Conservation (phyloP, 2,113 vertebrate genomes). For the Scomber colias region DNA sequence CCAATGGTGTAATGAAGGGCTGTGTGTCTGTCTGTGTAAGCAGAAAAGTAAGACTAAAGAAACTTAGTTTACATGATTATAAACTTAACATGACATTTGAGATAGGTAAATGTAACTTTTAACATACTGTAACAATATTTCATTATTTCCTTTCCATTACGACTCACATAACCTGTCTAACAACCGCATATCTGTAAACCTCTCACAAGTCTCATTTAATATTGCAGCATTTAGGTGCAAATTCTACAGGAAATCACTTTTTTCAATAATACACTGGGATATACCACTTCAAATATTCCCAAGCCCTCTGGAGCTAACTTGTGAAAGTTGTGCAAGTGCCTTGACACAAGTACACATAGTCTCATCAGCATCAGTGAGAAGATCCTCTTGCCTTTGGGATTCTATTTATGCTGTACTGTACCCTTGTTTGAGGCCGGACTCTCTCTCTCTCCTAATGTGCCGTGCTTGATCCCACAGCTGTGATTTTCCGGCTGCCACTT, state of each 20-base stretch:
- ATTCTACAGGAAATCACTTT: background rate
- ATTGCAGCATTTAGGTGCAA: background rate
- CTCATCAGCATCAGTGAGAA: slow-evolving; percentile 7
- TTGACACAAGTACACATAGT: background rate
- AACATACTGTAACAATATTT: background rate
- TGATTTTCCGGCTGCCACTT: slow-evolving; percentile 85
- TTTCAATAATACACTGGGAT: background rate
- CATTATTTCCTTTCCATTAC: background rate
- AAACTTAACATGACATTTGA: background rate
- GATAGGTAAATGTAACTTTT: background rate
- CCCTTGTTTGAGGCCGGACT: slow-evolving; percentile 38
- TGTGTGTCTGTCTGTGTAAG: slow-evolving; percentile 65
- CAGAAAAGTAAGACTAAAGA: slow-evolving; percentile 52
- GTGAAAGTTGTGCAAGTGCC: slow-evolving; percentile 3
- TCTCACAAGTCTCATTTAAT: background rate
- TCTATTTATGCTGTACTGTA: slow-evolving; percentile 53
- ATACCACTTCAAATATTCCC: background rate
- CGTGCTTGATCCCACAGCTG: slow-evolving; percentile 77
- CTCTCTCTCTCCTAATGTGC: slow-evolving; percentile 62
- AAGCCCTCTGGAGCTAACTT: slow-evolving; percentile 20
- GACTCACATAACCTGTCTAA: background rate
- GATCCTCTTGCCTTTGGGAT: slow-evolving; percentile 39
- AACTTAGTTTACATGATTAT: slow-evolving; percentile 36
- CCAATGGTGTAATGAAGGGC: slow-evolving; percentile 65
- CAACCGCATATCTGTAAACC: background rate